Percentiles rank a stretch among this genome's conserved stretches.
These are phyloP conservation scores for Aldabrachelys gigantea DNA, from an alignment of 2,113 vertebrate genomes.

Conservation along the genomic window DNA sequence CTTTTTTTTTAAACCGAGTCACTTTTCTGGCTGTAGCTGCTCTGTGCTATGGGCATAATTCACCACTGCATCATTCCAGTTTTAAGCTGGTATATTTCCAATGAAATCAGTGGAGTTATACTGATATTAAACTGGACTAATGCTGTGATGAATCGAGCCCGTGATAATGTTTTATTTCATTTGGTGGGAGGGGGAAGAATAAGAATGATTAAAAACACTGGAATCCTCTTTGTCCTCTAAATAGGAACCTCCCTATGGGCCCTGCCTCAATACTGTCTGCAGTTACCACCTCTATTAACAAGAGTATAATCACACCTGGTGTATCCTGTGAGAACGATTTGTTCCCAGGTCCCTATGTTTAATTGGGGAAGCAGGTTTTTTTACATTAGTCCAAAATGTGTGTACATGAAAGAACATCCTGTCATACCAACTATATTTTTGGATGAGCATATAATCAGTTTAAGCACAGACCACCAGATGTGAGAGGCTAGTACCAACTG, in stretches of 20 bases:
- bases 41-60: not conserved
- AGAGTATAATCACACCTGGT: fast-evolving
- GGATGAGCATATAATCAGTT: not conserved
- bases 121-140: fast-evolving
- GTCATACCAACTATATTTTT: fast-evolving
- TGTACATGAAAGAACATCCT: not conserved
- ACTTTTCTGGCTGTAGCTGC: not conserved
- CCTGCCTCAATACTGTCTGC: not conserved
- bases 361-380: not conserved
- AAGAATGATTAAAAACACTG: fast-evolving
- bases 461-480: not conserved
- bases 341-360: not conserved
- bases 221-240: not conserved
- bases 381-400: not conserved
- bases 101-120: not conserved
- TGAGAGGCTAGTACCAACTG: conserved; percentile 18
- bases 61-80: not conserved
- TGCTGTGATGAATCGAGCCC: fast-evolving
- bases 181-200: fast-evolving
- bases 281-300: not conserved
- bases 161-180: fast-evolving
- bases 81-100: not conserved
- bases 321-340: fast-evolving
- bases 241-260: not conserved
- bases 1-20: not conserved